These are phyloP conservation scores for Tenthredo notha DNA, from an alignment of 2,888 invertebrate species.

Conservation along the genomic window DNA sequence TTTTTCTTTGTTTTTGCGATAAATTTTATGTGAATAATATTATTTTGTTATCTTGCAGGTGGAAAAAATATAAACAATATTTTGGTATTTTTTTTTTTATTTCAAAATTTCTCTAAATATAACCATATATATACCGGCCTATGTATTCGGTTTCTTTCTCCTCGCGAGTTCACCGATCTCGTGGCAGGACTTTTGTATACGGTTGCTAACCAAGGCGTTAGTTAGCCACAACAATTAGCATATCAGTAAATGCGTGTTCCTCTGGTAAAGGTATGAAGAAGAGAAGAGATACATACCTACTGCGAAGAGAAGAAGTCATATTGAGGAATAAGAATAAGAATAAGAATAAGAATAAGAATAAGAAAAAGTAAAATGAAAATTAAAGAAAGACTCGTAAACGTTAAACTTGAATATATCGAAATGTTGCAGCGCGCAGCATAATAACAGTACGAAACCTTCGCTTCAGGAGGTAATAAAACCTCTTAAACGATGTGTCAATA, in stretches of 20 bases:
- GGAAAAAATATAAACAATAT: no score
- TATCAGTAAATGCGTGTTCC: constrained; percentile 53
- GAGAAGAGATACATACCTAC: background rate
- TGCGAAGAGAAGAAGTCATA: background rate
- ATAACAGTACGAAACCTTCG: background rate
- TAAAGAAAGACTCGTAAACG: background rate
- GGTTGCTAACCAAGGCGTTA: constrained; percentile 72
- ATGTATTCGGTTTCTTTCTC: background rate
- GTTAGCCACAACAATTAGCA: constrained; percentile 74
- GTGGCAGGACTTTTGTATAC: background rate
- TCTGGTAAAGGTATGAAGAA: background rate
- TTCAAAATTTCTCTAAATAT: constrained; percentile 1
- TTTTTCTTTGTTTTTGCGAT: no score
- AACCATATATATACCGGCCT: no score
- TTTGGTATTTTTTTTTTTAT: no score
- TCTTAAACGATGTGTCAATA: background rate
- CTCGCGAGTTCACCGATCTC: constrained; percentile 60
- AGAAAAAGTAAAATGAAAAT: background rate
- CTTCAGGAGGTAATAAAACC: background rate
- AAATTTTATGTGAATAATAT: no score
- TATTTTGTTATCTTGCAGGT: no score
- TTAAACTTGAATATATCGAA: constrained; percentile 6
- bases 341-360: background rate
- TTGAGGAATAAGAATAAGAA: background rate
- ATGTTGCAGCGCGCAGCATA: background rate